Evolutionary conservation across 2,113 vertebrate genomes (phyloP).

Genomic region (Cyprinodon brontotheroides): DNA sequence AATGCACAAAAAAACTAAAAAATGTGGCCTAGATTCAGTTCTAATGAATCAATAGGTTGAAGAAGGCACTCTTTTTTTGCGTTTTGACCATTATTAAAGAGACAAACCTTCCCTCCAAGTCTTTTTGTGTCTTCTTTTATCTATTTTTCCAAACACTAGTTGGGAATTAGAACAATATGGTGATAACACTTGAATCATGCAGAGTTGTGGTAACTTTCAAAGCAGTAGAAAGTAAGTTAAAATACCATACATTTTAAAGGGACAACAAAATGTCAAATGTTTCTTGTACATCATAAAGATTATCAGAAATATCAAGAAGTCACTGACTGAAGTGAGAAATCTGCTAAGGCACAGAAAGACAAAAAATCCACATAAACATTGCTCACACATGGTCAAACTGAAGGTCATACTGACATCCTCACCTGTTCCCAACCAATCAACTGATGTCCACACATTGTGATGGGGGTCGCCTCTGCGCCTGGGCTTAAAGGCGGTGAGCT

Average conservation of each 20-base stretch:
- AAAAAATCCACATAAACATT: not conserved
- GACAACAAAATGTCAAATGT: no score
- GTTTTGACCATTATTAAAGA: no score
- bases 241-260: slow-evolving; percentile 41
- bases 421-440: slow-evolving; percentile 77
- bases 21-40: no score
- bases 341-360: slow-evolving; percentile 15
- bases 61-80: no score
- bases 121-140: no score
- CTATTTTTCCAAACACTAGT: slow-evolving; percentile 53
- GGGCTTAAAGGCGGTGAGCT: slow-evolving; percentile 44
- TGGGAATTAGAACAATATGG: slow-evolving; percentile 56
- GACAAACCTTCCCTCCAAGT: no score
- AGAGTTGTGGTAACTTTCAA: no score
- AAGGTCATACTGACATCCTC: slow-evolving; percentile 71
- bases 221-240: no score
- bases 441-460: slow-evolving; percentile 65
- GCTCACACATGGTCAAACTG: slow-evolving; percentile 23
- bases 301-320: slow-evolving; percentile 62
- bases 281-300: no score
- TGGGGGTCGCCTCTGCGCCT: slow-evolving; percentile 45
- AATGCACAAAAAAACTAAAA: no score
- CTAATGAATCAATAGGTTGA: no score
- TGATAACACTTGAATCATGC: no score
- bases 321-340: slow-evolving; percentile 51